Evolutionary conservation across 2,888 invertebrate genomes (phyloP), one percentile per base, ranked within the genome.

Genomic region (Leucozona laternaria): DNA sequence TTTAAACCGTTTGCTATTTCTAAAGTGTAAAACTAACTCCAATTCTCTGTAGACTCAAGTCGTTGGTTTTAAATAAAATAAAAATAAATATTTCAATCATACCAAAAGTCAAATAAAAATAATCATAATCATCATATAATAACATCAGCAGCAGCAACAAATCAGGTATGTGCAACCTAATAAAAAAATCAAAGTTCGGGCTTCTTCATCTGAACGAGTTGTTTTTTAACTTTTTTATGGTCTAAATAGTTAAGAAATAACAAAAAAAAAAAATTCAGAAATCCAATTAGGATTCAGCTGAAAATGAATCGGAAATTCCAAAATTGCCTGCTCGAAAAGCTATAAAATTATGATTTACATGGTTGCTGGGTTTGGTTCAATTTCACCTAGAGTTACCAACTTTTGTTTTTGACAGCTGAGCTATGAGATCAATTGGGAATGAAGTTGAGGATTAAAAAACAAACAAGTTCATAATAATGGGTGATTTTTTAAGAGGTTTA

Each of bases 291-390:
- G 50, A 17, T 68, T 73, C 66, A 28, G 22, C n/a, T 20, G 68
- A 79, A 73, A 70, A 79, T 31, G 25, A 45, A 83, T 68, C 73
- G 83, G 83, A 83, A 83, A 83, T 79, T 48, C 79, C 79, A 62
- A 45, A 34, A 22, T 79, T 55, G 50, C 43, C 71, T 68, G 68
- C 31, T 1, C 40, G 68, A 62, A 75, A 68, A 73, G 66, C 17
- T 22, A 79, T 73, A 75, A 70, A 73, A 70, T 31, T 34, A 34
- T 58, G 20, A 72, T 17, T 40, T 81, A 77, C 77, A 71, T 71
- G 76, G 53, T 78, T 45, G 31, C 34, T 48, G 37, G 45, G 40
- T 15, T 25, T 43, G 37, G 58, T 37, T 25, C 34, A 10, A n/a
- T 31, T 57, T 13, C 1, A 22, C 15, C 0, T 8, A 40, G 37